Conservation (phyloP, 2,888 invertebrate species). For the Plebejus argus region DNA sequence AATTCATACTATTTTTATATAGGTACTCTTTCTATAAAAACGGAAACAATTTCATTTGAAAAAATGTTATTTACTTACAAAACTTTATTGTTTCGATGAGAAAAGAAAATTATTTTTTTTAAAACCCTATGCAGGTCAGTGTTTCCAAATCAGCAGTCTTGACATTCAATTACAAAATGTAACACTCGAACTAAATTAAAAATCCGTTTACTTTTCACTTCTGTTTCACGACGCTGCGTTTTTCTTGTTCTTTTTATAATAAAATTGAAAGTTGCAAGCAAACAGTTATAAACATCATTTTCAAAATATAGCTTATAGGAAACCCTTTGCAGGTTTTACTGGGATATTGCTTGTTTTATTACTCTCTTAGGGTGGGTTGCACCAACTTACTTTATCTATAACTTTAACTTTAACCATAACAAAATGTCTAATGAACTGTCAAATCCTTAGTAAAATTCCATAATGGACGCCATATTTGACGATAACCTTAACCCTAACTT, state of each 20-base stretch:
- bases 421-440: too few relatives aligned
- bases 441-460: too few relatives aligned
- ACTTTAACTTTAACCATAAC: too few relatives aligned
- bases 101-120: background rate
- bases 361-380: too few relatives aligned
- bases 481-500: too few relatives aligned
- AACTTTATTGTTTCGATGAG: background rate
- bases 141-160: slow-evolving; percentile 15
- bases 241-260: background rate
- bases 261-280: background rate
- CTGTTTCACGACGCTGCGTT: background rate
- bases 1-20: background rate
- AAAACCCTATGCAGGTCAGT: background rate
- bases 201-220: slow-evolving; percentile 1
- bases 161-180: slow-evolving; percentile 28
- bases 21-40: too few relatives aligned
- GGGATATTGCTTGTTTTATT: too few relatives aligned
- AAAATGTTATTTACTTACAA: background rate
- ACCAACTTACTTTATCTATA: too few relatives aligned
- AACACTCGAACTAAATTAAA: slow-evolving; percentile 25
- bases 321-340: too few relatives aligned
- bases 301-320: background rate
- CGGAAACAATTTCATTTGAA: background rate
- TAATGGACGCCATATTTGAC: too few relatives aligned
- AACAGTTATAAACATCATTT: background rate